These are phyloP conservation scores for Drosophila buzzatii DNA, from an alignment of 2,888 invertebrate species.

Conservation along the genomic window DNA sequence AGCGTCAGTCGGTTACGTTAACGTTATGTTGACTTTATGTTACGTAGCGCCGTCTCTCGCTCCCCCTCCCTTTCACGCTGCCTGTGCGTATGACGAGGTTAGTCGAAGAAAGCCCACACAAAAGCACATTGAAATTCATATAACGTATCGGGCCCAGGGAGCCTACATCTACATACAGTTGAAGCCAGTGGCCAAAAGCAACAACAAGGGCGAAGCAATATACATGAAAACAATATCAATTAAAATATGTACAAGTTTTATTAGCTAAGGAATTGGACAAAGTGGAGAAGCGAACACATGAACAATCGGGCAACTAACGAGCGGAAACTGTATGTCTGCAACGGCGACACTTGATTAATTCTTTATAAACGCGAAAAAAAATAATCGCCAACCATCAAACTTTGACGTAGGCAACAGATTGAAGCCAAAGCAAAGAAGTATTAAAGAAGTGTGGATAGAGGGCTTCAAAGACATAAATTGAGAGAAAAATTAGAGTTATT, in stretches of 20 bases:
- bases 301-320: conserved; percentile 24
- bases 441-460: background rate
- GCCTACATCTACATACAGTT: conserved; percentile 26
- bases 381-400: conserved; percentile 1
- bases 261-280: conserved; percentile 44
- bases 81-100: conserved; percentile 1
- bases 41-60: conserved; percentile 39
- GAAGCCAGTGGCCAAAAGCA: conserved; percentile 20
- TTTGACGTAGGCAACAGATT: conserved; percentile 12
- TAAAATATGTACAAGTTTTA: conserved; percentile 63
- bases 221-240: conserved; percentile 63
- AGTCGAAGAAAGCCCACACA: conserved; percentile 79
- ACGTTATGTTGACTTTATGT: conserved; percentile 49
- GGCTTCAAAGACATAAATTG: background rate
- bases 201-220: conserved; percentile 11
- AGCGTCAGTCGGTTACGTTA: conserved; percentile 49
- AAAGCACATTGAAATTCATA: conserved; percentile 70
- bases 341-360: conserved; percentile 54
- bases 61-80: background rate
- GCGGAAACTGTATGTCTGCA: conserved; percentile 53
- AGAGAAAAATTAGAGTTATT: background rate
- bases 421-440: background rate
- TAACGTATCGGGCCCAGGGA: conserved; percentile 47
- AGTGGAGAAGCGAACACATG: conserved; percentile 21
- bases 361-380: conserved; percentile 30